A percentile compares a stretch with the other conserved stretches of the same genome.
Conservation (phyloP, 2,888 invertebrate genomes). For the Dasysyrphus tricinctus region DNA sequence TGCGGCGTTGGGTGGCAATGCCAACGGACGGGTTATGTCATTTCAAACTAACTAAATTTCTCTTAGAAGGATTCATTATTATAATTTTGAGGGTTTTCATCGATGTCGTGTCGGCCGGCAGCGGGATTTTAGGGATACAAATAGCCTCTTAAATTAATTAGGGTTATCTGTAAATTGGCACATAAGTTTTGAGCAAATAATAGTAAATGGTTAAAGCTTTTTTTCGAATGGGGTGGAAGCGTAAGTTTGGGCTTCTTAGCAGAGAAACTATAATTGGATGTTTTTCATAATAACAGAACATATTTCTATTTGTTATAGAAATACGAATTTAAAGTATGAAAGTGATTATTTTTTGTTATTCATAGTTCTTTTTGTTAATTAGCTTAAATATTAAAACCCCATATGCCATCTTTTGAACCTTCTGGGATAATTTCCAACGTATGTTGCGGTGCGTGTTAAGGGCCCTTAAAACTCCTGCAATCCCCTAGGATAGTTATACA, state of each 20-base stretch:
- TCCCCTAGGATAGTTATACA: too few species aligned
- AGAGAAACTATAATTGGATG: too few species aligned
- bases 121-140: slow-evolving; percentile 10
- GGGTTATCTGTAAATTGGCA: slow-evolving; percentile 31
- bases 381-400: too few species aligned
- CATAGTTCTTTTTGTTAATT: too few species aligned
- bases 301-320: too few species aligned
- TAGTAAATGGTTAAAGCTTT: slow-evolving; percentile 13
- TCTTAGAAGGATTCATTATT: slow-evolving; percentile 29
- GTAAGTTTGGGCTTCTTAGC: background rate
- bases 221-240: background rate
- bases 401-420: too few species aligned
- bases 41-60: slow-evolving; percentile 58
- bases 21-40: slow-evolving; percentile 39
- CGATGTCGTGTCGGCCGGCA: background rate
- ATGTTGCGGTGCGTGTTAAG: too few species aligned
- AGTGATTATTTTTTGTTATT: too few species aligned
- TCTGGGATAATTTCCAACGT: too few species aligned
- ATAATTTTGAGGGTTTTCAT: slow-evolving; percentile 40
- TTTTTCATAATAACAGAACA: too few species aligned
- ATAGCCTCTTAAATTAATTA: slow-evolving; percentile 58
- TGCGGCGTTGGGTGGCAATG: background rate
- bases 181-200: slow-evolving; percentile 39
- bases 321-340: too few species aligned
- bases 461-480: too few species aligned